These are phyloP conservation scores for Myotis myotis DNA, from an alignment of 2,797 vertebrate species.

Conservation along the genomic window DNA sequence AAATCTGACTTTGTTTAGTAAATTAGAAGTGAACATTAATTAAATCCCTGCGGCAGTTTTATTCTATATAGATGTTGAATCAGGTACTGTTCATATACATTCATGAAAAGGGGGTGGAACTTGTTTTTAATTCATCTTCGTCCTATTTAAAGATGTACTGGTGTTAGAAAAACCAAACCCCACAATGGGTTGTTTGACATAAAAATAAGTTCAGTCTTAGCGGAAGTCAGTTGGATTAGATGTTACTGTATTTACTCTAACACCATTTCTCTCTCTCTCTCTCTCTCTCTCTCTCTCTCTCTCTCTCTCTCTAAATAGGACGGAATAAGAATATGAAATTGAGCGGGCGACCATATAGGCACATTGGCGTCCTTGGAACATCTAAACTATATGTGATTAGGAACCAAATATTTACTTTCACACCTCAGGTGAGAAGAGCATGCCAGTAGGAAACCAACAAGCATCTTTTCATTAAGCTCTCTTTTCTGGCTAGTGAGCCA, in stretches of 20 bases:
- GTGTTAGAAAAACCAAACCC: neutral
- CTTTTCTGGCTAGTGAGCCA: constrained; percentile 24
- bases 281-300: neutral
- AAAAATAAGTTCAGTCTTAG: neutral
- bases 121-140: constrained; percentile 23
- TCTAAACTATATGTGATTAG: constrained; percentile 97
- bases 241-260: neutral
- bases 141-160: constrained; percentile 16
- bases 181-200: neutral
- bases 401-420: constrained; percentile 94
- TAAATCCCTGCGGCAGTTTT: constrained; percentile 13
- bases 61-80: neutral
- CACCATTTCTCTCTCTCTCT: neutral
- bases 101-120: neutral
- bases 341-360: constrained; percentile 95
- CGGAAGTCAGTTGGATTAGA: neutral
- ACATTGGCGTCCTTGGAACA: constrained; percentile 97
- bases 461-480: constrained; percentile 40
- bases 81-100: neutral
- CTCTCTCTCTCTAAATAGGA: constrained; percentile 83
- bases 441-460: constrained; percentile 31
- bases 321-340: constrained; percentile 93
- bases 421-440: constrained; percentile 91
- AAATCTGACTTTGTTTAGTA: constrained; percentile 40
- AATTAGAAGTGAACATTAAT: neutral